Conservation (phyloP, 1,140 invertebrate species). For the Drosophila paulistorum region DNA sequence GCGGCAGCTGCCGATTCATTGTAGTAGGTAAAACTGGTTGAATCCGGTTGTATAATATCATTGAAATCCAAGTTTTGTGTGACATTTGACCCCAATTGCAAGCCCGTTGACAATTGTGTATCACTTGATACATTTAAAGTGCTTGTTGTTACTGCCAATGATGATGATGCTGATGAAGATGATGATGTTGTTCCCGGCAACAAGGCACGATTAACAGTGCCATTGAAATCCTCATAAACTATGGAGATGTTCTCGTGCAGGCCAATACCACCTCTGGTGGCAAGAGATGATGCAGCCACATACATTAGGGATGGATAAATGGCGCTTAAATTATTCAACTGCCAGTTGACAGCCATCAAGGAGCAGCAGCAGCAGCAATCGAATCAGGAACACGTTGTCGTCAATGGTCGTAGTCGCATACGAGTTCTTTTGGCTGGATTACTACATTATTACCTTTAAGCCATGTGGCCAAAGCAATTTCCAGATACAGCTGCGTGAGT, state of each 20-base stretch:
- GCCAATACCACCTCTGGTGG: slow-evolving; percentile 53
- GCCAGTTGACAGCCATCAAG: slow-evolving; percentile 61
- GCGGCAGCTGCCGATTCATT: slow-evolving; percentile 72
- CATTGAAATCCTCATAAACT: slow-evolving; percentile 61
- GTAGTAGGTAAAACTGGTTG: slow-evolving; percentile 64
- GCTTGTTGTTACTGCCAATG: not conserved
- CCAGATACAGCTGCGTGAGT: slow-evolving; percentile 1
- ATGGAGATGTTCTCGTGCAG: slow-evolving; percentile 62
- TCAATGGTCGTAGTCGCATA: slow-evolving; percentile 3
- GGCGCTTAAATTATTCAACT: slow-evolving; percentile 55
- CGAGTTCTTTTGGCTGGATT: slow-evolving; percentile 1
- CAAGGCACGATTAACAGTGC: slow-evolving; percentile 47
- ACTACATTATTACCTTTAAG: slow-evolving; percentile 12
- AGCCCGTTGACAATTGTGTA: slow-evolving; percentile 31
- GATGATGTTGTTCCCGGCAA: slow-evolving; percentile 4
- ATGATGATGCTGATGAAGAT: not conserved
- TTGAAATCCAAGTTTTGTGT: slow-evolving; percentile 29
- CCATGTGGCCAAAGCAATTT: not conserved
- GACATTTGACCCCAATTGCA: slow-evolving; percentile 32
- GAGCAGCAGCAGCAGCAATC: slow-evolving; percentile 20
- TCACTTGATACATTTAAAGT: slow-evolving; percentile 4
- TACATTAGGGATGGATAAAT: slow-evolving; percentile 69
- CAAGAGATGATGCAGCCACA: slow-evolving; percentile 64
- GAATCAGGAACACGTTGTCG: slow-evolving; percentile 1
- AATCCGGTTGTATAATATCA: slow-evolving; percentile 22